These are phyloP conservation scores for Dastarcus helophoroides DNA, from an alignment of 2,888 invertebrate genomes.

Conservation along the genomic window DNA sequence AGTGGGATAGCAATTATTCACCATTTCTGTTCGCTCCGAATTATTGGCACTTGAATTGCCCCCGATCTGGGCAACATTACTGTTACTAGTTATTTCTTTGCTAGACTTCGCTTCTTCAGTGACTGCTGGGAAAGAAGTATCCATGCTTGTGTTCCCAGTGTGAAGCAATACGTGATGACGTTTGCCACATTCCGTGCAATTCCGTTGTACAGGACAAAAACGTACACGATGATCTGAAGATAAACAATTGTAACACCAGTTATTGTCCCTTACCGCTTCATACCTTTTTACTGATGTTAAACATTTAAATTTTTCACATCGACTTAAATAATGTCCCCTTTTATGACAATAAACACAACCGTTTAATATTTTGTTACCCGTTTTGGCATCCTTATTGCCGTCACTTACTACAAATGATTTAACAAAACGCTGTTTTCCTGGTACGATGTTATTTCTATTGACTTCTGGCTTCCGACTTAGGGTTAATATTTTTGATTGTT, in stretches of 20 bases:
- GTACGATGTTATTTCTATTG: too few relatives aligned
- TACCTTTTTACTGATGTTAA: too few relatives aligned
- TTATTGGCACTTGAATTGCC: too few relatives aligned
- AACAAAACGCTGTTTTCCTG: not conserved
- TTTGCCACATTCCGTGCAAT: not conserved
- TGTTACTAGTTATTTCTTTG: too few relatives aligned
- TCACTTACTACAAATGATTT: not conserved
- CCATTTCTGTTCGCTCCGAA: too few relatives aligned
- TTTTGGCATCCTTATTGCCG: too few relatives aligned
- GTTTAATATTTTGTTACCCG: too few relatives aligned
- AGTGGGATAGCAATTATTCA: not conserved
- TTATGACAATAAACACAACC: too few relatives aligned
- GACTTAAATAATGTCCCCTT: not conserved
- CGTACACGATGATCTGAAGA: slow-evolving; percentile 1
- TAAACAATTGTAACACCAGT: slow-evolving; percentile 2
- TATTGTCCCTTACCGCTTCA: not conserved
- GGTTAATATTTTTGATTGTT: slow-evolving; percentile 1
- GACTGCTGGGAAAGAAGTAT: not conserved
- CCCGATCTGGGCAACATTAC: too few relatives aligned
- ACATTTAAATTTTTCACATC: not conserved
- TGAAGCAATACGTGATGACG: not conserved
- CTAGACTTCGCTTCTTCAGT: too few relatives aligned
- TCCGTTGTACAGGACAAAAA: not conserved
- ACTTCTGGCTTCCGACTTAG: too few relatives aligned
- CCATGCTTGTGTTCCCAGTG: not conserved